Base-by-base conservation (phyloP, 2,113 vertebrate genomes). In the Tragulus kanchil region DNA sequence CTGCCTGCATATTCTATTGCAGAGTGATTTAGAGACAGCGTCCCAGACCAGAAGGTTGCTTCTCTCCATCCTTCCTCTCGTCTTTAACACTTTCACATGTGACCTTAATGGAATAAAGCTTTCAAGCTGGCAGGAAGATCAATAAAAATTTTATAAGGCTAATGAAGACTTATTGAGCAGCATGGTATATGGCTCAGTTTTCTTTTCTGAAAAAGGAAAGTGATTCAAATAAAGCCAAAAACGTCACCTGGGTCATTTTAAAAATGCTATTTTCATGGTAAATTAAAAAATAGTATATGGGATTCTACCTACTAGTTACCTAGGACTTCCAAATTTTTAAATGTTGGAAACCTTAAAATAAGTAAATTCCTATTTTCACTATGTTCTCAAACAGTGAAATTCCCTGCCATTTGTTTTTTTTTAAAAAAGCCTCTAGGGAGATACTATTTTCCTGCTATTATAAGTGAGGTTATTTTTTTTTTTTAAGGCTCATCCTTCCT, bases 81-180 rank as follows among this genome's bases (percentile, higher is more conserved):
- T 77, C 50, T 78, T 45, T 81, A 21, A 6, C 45, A 64, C 23
- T 5, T 86, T 64, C 50, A 84, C n/a, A n/a, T 89, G 65, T 65
- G 79, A 64, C 23, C 1, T 73, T 96, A 91, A 96, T 96, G 93
- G 93, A 58, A 62, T 26, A 91, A 87, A 95, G 86, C 91, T 97
- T 97, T 97, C 69, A 96, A 77, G 89, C 54, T 11, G 36, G 52
- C 65, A 48, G 67, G 71, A 87, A 78, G 50, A 93, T 87, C 81
- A 90, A 36, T 96, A 69, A 84, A 83, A 81, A 85, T 89, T 92
- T 62, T 14, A 71, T 84, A 67, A 85, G 82, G 62, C 89, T 64
- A 10, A 56, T 4, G 21, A 85, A 95, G 56, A 64, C 59, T 82
- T 77, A 87, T 3, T 77, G 67, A 93, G 45, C 71, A 14, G 75